A percentile compares a stretch with the other conserved stretches of the same genome.
phyloP scores from a whole-genome alignment of 2,888 invertebrate species.

The Tenthredo scrophulariae region DNA sequence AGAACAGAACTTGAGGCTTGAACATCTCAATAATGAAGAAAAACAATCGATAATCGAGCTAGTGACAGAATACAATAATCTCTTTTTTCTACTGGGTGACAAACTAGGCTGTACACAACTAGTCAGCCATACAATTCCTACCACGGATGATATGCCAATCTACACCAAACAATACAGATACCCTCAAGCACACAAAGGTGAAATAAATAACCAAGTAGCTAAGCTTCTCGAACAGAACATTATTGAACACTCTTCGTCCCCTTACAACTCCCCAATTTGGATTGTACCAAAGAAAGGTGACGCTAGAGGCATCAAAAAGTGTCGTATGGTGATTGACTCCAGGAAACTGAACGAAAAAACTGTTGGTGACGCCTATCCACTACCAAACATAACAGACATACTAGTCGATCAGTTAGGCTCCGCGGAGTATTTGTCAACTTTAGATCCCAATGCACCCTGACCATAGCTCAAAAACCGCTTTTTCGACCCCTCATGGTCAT shows the following conservation, averaged over 20 bases:
- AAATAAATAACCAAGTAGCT: not conserved
- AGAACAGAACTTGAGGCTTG: not conserved
- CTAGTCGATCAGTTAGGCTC: too few species aligned
- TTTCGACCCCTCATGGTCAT: constrained; percentile 2
- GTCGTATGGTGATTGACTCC: not conserved
- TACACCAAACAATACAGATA: not conserved
- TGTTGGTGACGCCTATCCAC: not conserved
- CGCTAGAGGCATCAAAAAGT: not conserved
- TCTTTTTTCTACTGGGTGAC: not conserved
- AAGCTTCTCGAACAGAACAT: not conserved
- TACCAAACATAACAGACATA: not conserved
- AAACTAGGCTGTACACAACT: not conserved
- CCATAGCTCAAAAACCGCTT: not conserved
- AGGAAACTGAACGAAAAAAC: not conserved
- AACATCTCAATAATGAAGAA: not conserved
- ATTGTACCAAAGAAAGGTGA: not conserved
- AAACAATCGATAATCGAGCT: not conserved
- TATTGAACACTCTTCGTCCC: not conserved
- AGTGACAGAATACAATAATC: not conserved
- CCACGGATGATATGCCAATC: not conserved
- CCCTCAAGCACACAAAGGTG: not conserved
- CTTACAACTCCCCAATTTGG: not conserved
- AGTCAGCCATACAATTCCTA: not conserved
- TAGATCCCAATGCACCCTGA: not conserved
- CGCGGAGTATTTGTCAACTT: too few species aligned